Base-by-base conservation (phyloP, 2,888 invertebrate species). In the Thelaira solivaga region DNA sequence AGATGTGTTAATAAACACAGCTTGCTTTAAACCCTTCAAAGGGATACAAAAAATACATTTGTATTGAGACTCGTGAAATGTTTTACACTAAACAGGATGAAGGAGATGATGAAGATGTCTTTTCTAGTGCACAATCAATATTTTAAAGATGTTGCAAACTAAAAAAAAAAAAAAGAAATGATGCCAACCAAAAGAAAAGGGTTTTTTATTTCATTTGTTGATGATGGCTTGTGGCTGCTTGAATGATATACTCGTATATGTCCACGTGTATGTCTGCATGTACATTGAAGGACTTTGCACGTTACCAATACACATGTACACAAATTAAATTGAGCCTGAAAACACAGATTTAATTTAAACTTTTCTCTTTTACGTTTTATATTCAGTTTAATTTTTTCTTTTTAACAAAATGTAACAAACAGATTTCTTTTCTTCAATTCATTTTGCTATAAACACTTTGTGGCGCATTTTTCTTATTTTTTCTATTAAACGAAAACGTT, bases 301-400 rank as follows among this genome's bases (percentile, higher is more conserved):
- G 39, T 26, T n/a, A 8, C 47, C 41, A 45, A 65, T 51, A 29
- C 39, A 24, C 57, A 71, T 55, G 39, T 34, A 65, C 45, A 55
- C 55, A 79, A 82, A 84, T 82, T 83, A 86, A 86, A 88, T 86
- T 87, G 86, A 88, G 86, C 87, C 86, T 86, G 86, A 88, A 88
- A 86, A 87, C 86, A 86, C 85, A 87, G 86, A 86, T 87, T 86
- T 85, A 85, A 85, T 85, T 82, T 83, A 80, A 83, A 80, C 82
- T 84, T 83, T 80, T 76, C 76, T n/a, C 36, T 13, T 13, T 39
- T 13, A 39, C 4, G 1, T 39, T 39, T 39, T 39, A 39, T 47
- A 31, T 47, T 26, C 53, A 6, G 11, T 22, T 49, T 8, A 1
- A 22, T 53, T 41, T 45, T 13, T 10, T 36, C 13, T 36, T n/a